phyloP scores from a whole-genome alignment of 2,113 vertebrate species.

The Thomomys bottae region DNA sequence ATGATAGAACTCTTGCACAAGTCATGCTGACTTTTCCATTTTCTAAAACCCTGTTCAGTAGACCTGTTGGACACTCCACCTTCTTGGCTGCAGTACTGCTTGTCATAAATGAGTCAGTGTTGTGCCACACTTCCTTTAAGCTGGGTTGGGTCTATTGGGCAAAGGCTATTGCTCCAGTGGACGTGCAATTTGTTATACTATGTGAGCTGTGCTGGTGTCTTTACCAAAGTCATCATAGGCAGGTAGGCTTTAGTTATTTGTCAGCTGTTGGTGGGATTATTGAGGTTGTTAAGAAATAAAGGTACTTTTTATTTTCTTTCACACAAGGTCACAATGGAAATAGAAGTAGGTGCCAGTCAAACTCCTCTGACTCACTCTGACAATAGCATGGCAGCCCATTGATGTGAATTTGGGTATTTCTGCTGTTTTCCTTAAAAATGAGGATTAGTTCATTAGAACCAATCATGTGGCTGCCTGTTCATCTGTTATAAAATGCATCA shows the following conservation, averaged over 20 bases:
- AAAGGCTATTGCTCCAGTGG: background rate
- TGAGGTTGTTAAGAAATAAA: conserved; percentile 43
- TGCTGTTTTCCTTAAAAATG: conserved; percentile 41
- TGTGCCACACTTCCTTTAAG: background rate
- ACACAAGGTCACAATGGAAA: background rate
- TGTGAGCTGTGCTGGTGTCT: background rate
- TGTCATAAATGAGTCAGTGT: background rate
- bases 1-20: background rate
- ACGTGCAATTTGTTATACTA: background rate
- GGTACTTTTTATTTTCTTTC: conserved; percentile 25
- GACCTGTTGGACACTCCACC: background rate
- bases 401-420: background rate
- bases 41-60: background rate
- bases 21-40: background rate
- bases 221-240: background rate
- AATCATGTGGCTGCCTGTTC: background rate
- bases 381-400: background rate
- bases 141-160: background rate
- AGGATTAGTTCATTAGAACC: background rate
- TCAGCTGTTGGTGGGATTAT: conserved; percentile 6
- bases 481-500: conserved; percentile 41
- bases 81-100: background rate
- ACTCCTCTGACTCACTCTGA: conserved; percentile 2
- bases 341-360: conserved; percentile 41
- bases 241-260: background rate